Conservation (phyloP, 2,113 vertebrate genomes). For the Megaceryle torquata region DNA sequence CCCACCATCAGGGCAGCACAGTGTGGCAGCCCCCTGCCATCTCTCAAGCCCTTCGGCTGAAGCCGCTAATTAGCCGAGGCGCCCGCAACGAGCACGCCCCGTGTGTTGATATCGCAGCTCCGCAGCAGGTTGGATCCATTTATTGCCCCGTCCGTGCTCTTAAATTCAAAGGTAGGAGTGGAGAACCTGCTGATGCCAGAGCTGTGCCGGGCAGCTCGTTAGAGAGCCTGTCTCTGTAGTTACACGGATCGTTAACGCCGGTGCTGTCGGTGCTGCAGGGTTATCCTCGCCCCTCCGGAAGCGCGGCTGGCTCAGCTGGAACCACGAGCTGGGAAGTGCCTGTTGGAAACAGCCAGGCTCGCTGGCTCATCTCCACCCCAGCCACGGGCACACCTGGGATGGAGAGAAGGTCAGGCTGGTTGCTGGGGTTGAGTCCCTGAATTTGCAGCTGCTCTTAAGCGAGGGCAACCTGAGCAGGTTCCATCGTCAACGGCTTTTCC, state of each 20-base stretch:
- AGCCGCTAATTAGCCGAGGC: background rate
- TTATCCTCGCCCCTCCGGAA: background rate
- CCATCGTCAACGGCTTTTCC: background rate
- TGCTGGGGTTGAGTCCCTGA: background rate
- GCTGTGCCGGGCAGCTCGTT: background rate
- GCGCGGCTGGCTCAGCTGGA: accelerated
- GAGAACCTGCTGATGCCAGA: background rate
- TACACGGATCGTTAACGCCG: background rate
- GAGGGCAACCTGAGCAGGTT: background rate
- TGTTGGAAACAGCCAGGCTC: background rate
- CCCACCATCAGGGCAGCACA: background rate
- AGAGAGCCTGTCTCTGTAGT: background rate
- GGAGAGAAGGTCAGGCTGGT: background rate
- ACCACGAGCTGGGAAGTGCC: accelerated
- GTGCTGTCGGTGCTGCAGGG: accelerated
- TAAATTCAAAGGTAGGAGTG: background rate
- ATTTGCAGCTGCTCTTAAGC: background rate
- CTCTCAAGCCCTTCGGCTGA: background rate
- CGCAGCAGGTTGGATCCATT: background rate
- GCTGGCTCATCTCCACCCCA: background rate
- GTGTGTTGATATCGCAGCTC: background rate
- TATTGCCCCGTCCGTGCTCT: background rate
- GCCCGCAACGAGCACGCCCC: accelerated
- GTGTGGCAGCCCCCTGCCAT: accelerated
- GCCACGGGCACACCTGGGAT: accelerated